Conservation (phyloP, 2,113 vertebrate species). For the Zingel zingel region DNA sequence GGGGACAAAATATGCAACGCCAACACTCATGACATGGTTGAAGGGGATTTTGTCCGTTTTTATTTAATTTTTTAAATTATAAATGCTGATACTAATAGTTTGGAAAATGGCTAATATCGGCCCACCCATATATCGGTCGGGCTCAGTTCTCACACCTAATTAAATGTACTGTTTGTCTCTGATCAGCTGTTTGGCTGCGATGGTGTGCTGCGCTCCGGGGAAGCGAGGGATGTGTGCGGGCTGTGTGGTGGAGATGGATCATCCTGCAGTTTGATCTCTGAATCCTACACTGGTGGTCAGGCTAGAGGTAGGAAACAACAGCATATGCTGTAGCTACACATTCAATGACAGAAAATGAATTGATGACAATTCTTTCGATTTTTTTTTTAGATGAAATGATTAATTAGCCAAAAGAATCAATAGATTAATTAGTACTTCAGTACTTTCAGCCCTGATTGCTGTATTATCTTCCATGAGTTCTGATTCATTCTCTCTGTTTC, state of each 20-base stretch:
- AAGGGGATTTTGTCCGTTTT: too few relatives aligned
- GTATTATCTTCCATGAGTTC: neutral
- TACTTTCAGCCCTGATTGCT: neutral
- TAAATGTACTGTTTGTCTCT: slow-evolving; percentile 26
- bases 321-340: neutral
- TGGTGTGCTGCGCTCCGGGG: slow-evolving; percentile 88
- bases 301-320: slow-evolving; percentile 84
- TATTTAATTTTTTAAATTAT: too few relatives aligned
- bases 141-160: neutral
- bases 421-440: neutral
- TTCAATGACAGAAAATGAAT: too few relatives aligned
- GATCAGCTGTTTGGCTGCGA: slow-evolving; percentile 93
- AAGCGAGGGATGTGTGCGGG: slow-evolving; percentile 86
- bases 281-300: slow-evolving; percentile 87
- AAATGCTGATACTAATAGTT: too few relatives aligned
- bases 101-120: too few relatives aligned
- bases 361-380: too few relatives aligned
- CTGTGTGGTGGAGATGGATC: slow-evolving; percentile 91
- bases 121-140: too few relatives aligned
- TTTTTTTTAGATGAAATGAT: neutral
- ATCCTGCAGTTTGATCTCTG: slow-evolving; percentile 84
- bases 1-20: too few relatives aligned
- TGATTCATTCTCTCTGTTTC: slow-evolving; percentile 34
- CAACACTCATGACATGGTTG: too few relatives aligned
- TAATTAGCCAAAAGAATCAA: neutral